Evolutionary conservation across 2,113 vertebrate species (phyloP).

Genomic region (Panthera tigris): DNA sequence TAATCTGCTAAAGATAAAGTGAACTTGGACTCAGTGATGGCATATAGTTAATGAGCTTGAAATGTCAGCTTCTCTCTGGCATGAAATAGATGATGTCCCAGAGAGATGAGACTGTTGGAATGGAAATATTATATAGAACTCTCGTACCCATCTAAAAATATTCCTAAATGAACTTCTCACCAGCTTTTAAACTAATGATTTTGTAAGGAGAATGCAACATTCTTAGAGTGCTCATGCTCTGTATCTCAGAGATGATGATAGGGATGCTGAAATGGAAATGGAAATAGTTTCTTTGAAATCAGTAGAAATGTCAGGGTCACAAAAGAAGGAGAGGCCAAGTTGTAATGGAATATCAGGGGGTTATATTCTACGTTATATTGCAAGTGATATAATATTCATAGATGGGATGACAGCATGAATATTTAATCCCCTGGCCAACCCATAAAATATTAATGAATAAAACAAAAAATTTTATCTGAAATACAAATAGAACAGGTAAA

Average conservation of each 20-base stretch:
- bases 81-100: neutral
- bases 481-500: neutral
- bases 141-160: neutral
- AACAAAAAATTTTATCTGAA: neutral
- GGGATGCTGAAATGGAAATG: neutral
- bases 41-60: neutral
- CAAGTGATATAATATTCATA: neutral
- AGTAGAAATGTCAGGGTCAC: neutral
- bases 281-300: neutral
- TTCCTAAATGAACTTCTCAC: neutral
- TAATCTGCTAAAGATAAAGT: slow-evolving; percentile 19
- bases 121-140: neutral
- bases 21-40: neutral
- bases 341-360: neutral
- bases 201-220: neutral
- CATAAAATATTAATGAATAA: neutral
- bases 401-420: neutral
- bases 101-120: neutral
- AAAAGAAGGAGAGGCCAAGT: neutral
- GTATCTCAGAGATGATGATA: neutral
- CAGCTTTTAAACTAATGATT: neutral
- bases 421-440: neutral
- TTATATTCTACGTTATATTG: neutral
- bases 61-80: neutral
- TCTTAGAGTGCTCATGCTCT: neutral